A percentile compares a stretch with the other conserved stretches of the same genome.
phyloP scores from a whole-genome alignment of 2,797 vertebrate species.

The Enteromius radiatus region DNA sequence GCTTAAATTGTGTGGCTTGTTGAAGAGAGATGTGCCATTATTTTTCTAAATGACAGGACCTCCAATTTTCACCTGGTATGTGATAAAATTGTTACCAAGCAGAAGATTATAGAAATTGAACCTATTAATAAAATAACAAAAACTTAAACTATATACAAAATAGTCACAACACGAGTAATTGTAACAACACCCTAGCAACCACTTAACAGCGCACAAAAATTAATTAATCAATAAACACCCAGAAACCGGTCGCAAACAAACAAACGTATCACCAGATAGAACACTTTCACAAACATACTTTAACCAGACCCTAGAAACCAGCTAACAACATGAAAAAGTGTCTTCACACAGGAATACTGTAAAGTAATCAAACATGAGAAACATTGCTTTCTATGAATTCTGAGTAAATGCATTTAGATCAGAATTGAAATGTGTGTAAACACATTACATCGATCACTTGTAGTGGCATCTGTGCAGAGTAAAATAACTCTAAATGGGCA shows the following conservation, averaged over 20 bases:
- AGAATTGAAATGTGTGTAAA: background rate
- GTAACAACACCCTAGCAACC: background rate
- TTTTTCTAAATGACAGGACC: conserved; percentile 11
- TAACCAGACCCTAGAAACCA: background rate
- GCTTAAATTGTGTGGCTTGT: conserved; percentile 4
- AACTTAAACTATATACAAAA: background rate
- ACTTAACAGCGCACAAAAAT: too few species aligned
- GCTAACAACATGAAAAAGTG: background rate
- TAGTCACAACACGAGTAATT: background rate
- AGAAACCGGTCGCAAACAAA: too few species aligned
- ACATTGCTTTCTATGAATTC: background rate
- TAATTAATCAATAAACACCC: too few species aligned
- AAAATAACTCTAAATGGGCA: background rate
- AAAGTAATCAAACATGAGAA: background rate
- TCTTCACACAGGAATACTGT: too few species aligned
- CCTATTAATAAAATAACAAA: background rate
- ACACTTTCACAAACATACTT: too few species aligned
- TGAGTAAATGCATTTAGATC: background rate
- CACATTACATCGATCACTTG: background rate
- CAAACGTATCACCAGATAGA: too few species aligned
- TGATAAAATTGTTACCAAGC: conserved; percentile 2
- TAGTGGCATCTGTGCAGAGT: background rate
- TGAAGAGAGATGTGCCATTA: background rate
- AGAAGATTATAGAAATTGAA: background rate
- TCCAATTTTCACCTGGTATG: background rate